phyloP scores from a whole-genome alignment of 2,888 invertebrate genomes.

The Colostygia pectinataria region DNA sequence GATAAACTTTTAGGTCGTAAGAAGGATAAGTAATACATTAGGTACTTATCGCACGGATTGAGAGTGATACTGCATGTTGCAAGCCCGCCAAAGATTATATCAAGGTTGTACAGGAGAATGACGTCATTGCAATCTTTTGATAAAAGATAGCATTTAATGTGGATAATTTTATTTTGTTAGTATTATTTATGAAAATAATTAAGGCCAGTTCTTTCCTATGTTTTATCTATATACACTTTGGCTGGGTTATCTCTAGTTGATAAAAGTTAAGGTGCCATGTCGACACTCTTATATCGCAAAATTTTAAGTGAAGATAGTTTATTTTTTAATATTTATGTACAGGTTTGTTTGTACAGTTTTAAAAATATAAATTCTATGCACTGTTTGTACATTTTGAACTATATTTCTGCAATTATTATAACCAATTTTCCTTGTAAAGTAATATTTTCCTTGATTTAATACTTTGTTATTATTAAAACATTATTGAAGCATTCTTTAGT shows the following conservation, averaged over 20 bases:
- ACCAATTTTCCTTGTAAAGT: conserved; percentile 17
- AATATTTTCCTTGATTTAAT: conserved; percentile 18
- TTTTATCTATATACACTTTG: conserved; percentile 76
- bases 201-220: conserved; percentile 67
- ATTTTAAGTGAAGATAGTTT: conserved; percentile 47
- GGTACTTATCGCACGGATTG: conserved; percentile 30
- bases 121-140: conserved; percentile 67
- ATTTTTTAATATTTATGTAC: conserved; percentile 21
- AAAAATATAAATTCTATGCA: conserved; percentile 3
- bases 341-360: conserved; percentile 22
- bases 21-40: conserved; percentile 57
- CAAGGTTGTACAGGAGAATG: conserved; percentile 59
- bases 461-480: conserved; percentile 25
- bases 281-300: conserved; percentile 73
- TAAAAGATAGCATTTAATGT: conserved; percentile 44
- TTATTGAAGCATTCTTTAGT: conserved; percentile 29
- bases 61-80: conserved; percentile 54
- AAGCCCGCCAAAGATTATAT: conserved; percentile 73
- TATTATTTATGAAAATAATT: conserved; percentile 61
- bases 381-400: conserved; percentile 25
- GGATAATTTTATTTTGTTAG: conserved; percentile 40
- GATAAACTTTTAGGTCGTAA: conserved; percentile 76
- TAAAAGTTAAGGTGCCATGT: conserved; percentile 73
- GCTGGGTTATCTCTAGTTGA: conserved; percentile 76
- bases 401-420: conserved; percentile 16